Evolutionary conservation across 2,888 invertebrate genomes (phyloP), one percentile per base, ranked within the genome.

Genomic region (Bombylius discolor): DNA sequence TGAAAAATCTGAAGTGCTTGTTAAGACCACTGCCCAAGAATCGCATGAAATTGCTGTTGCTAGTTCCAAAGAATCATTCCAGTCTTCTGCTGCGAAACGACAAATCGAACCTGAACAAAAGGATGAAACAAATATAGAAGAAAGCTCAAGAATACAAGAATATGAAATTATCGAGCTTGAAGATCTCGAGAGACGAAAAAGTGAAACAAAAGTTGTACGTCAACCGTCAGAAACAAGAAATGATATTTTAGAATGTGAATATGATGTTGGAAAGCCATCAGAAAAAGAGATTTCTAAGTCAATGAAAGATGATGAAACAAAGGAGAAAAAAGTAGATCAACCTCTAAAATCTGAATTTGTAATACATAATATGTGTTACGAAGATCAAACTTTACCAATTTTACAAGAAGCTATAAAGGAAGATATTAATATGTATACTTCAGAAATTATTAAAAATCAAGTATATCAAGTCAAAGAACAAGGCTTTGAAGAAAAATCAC

Each of bases 161-260:
- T 42, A 11, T 42, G 39, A 42, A 42, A 42, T 42, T 42, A 11
- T 42, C 11, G 39, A 11, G 11, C 39, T 42, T 42, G 39, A 42
- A 42, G 39, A 42, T 42, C 39, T 42, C 11, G 39, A 42, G 5
- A 7, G 39, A 11, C 8, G 39, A 42, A 42, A 42, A 11, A 42
- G 39, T 42, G 39, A 66, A 33, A 63, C 57, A 31, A 68, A 69
- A 60, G 67, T 73, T 50, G 62, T 67, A 1, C 66, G 72, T 11
- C 72, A 73, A 56, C 65, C 70, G 3, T 73, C 72, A 0, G 72
- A 73, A 49, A 73, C 72, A 0, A 62, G 72, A 57, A 72, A 73
- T 56, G 72, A 73, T 63, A 59, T 73, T 12, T 60, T 70, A 4
- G 39, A 42, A 42, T 42, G 39, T 42, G 39, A 42, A 42, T 42